phyloP scores from a whole-genome alignment of 2,888 invertebrate genomes.

The Drosophila diplacantha region DNA sequence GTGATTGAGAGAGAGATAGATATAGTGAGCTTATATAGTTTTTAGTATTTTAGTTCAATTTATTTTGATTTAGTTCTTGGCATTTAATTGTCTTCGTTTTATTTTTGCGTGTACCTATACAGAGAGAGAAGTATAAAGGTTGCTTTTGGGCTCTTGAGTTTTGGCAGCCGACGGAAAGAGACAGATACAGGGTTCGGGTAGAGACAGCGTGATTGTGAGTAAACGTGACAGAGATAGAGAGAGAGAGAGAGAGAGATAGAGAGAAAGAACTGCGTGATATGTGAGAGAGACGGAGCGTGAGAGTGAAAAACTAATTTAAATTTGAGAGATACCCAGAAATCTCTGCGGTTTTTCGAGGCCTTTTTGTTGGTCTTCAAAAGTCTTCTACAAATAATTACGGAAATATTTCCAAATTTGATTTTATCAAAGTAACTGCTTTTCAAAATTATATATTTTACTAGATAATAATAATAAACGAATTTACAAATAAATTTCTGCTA shows the following conservation, averaged over 20 bases:
- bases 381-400: not conserved
- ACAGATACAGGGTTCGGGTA: constrained; percentile 5
- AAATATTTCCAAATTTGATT: not conserved
- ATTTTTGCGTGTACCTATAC: constrained; percentile 37
- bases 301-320: constrained; percentile 12
- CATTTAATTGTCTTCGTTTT: constrained; percentile 38
- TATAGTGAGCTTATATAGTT: constrained; percentile 51
- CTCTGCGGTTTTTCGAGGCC: not conserved
- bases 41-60: constrained; percentile 36
- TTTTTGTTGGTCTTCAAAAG: not conserved
- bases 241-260: constrained; percentile 23
- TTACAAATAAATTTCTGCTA: not conserved
- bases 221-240: constrained; percentile 34
- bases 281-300: constrained; percentile 32
- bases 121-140: constrained; percentile 11
- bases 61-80: constrained; percentile 33
- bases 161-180: constrained; percentile 23
- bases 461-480: not conserved
- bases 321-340: constrained; percentile 8
- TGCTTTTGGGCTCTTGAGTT: constrained; percentile 5
- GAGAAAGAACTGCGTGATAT: constrained; percentile 29
- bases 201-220: constrained; percentile 42
- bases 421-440: not conserved
- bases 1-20: constrained; percentile 51
- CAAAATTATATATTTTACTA: not conserved